These are phyloP conservation scores for Sporophila hypoxantha DNA, from an alignment of 2,113 vertebrate genomes.

Conservation along the genomic window DNA sequence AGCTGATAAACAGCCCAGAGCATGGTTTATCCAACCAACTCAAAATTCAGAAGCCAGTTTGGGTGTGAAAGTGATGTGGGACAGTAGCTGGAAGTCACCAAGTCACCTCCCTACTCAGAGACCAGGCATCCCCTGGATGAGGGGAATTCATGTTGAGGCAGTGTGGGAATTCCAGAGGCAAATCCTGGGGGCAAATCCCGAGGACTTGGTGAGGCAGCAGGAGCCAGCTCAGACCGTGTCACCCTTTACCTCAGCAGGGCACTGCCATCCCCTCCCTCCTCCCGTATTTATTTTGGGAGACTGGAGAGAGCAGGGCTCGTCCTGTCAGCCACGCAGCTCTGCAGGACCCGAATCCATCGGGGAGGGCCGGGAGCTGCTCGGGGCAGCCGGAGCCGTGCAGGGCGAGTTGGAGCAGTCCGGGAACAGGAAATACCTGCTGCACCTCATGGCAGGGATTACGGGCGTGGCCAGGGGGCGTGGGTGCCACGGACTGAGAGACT, in stretches of 20 bases:
- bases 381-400: not conserved
- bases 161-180: not conserved
- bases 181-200: not conserved
- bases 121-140: not conserved
- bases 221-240: not conserved
- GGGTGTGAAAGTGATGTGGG: fast-evolving
- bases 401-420: not conserved
- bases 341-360: not conserved
- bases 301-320: fast-evolving
- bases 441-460: not conserved
- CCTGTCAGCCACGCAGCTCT: not conserved
- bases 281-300: not conserved
- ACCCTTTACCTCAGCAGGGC: not conserved
- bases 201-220: not conserved
- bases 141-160: not conserved
- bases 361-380: not conserved
- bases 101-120: not conserved
- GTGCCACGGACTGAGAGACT: fast-evolving
- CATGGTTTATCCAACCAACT: not conserved
- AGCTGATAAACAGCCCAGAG: not conserved
- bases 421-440: slow-evolving; percentile 33
- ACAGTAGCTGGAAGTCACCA: not conserved
- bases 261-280: not conserved
- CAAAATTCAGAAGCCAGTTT: not conserved
- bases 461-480: not conserved